Base-by-base conservation (phyloP, 2,113 vertebrate genomes). In the Phasianus colchicus region DNA sequence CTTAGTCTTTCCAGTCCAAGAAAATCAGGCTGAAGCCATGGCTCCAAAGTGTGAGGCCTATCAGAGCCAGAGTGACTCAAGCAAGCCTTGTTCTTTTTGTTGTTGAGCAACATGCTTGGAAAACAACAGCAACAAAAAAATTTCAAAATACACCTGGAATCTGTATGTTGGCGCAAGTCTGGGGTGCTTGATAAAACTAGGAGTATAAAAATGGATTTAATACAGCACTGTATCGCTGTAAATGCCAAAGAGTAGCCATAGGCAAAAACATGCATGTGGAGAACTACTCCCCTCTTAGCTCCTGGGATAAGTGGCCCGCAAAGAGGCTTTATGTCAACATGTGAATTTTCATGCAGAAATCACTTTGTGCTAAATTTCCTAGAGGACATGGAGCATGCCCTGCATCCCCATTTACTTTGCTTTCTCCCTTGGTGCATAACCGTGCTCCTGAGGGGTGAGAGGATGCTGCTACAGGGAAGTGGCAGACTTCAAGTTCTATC, bases 391-490 rank as follows among this genome's bases (percentile, higher is more conserved):
- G 18, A 42, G 5, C 9, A 34, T 14, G 22, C 63, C 55, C 54
- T 79, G n/a, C 27, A 32, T 32, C 47, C 16, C 8, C 15, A 5
- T 54, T 48, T 48, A 2, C 29, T 81, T 69, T 82, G 14, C 9
- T 22, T 34, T 11, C 11, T 19, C 9, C 43, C 76, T n/a, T 0
- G 0, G 42, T 72, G 27, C 21, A 7, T 54, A 32, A 10, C 21
- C 6, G 9, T 75, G 8, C 40, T 70, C 32, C 14, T 19, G 30
- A 52, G 42, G 16, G 58, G 5, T 38, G 27, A 82, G 7, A 8
- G 80, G 80, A 42, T 60, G 21, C 16, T 78, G 32, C 3, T 25
- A 24, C 19, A 27, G 30, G 66, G 34, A 69, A 74, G 18, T 43
- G 55, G 10, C 30, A 54, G 13, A 8, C 20, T 40, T 66, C 50